Evolutionary conservation across 2,113 vertebrate genomes (phyloP), one percentile per base, ranked within the genome.

Genomic region (Ascaphus truei): DNA sequence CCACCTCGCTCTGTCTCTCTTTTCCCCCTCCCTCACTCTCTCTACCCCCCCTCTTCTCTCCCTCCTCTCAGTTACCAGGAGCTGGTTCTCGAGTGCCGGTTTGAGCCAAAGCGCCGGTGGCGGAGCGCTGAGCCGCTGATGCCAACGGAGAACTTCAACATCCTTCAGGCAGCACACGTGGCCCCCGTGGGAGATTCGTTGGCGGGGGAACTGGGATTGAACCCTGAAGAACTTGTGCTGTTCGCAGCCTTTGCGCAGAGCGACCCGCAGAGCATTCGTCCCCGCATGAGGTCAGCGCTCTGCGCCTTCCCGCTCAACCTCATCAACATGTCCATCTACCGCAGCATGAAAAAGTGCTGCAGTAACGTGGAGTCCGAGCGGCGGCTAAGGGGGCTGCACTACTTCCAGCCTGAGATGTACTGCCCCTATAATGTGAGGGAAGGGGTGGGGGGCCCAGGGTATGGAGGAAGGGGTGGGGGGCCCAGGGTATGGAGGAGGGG

Each of bases 381-480:
- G 3, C 79, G 93, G 50, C 83, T 74, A 22, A 78, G 95, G 39
- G 95, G 93, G 0, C 90, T 98, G 13, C 84, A 85, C 61, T 93
- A 95, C 76, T 98, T 94, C 81, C 95, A 96, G 81, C 61, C 79
- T 0, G 81, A 81, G 58, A 86, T 91, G 66, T 93, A 90, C 75
- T 99, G 96, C 68, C 95, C 95, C 0, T 85, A 93, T 27, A 91
- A 90, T 62, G 96, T 99, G 81, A 95, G 92, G 50, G 16, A 27
- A 55, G 5, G 7, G 10, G n/a, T 39, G 12, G 37, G 37, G n/a
- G 5, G 11, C 11, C n/a, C n/a, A n/a, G n/a, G n/a, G n/a, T n/a
- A n/a, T n/a, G n/a, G n/a, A n/a, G n/a, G n/a, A n/a, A n/a, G n/a
- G n/a, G 10, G n/a, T 39, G 12, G 37, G 37, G n/a, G 5, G 11